Evolutionary conservation across 2,113 vertebrate species (phyloP).

Genomic region (Numida meleagris): DNA sequence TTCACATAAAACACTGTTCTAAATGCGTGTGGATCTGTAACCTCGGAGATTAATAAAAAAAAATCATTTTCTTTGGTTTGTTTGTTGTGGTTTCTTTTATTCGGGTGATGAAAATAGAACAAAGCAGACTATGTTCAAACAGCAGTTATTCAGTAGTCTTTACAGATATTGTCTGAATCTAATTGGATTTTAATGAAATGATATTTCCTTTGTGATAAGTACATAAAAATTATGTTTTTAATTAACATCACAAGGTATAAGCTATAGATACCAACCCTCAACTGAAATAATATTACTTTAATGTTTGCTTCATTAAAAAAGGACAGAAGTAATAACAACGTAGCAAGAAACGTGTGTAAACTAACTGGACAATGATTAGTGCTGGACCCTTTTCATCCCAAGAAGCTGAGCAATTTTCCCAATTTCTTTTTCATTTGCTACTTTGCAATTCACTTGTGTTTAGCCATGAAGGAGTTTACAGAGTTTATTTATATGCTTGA

Average conservation of each 20-base stretch:
- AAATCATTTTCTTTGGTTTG: constrained; percentile 79
- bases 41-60: constrained; percentile 78
- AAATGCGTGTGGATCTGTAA: constrained; percentile 78
- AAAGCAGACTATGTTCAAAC: constrained; percentile 95
- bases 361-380: constrained; percentile 71
- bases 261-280: constrained; percentile 86
- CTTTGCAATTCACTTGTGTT: constrained; percentile 11
- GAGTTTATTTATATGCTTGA: constrained; percentile 19
- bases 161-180: constrained; percentile 89
- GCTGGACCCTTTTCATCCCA: constrained; percentile 45
- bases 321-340: constrained; percentile 73
- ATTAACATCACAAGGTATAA: constrained; percentile 93
- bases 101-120: constrained; percentile 91
- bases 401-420: not conserved
- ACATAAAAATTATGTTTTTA: constrained; percentile 96
- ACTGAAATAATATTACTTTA: constrained; percentile 88
- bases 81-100: constrained; percentile 91
- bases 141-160: constrained; percentile 82
- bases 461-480: constrained; percentile 55
- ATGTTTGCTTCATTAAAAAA: constrained; percentile 88
- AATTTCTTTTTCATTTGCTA: constrained; percentile 29
- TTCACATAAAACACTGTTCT: constrained; percentile 71
- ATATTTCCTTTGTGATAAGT: constrained; percentile 96
- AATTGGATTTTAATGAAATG: constrained; percentile 99
- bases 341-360: constrained; percentile 65